Base-by-base conservation (phyloP, 1,140 invertebrate species). In the Eupristina koningsbergeri region DNA sequence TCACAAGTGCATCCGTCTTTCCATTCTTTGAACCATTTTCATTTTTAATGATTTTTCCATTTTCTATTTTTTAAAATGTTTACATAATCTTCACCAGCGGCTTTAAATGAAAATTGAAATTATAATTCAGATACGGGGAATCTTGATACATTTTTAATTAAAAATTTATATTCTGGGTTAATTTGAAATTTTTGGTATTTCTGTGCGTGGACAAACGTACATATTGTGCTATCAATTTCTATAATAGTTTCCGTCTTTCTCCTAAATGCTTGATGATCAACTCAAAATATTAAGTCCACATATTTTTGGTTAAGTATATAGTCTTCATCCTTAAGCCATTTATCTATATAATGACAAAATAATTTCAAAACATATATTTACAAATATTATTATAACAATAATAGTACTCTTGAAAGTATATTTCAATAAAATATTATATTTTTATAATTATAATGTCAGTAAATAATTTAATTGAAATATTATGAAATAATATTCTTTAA, bases 1-100 rank as follows among this genome's bases (percentile, higher is more conserved):
- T 81, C 53, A 81, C 64, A 47, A 64, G 64, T 41, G 53, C 58
- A 81, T 76, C 39, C 29, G 26, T 26, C 47, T 76, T 53, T 2
- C 11, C 77, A 13, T 71, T 17, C 29, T 58, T 22, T n/a, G 17
- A n/a, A 0, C 36, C 0, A 75, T 26, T 36, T 81, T 75, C 34
- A 41, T 61, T 58, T 81, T 81, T 69, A 67, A 22, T 39, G 11
- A 19, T 50, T 45, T 19, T 64, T 31, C 19, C 5, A 36, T 39
- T 36, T 11, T n/a, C 67, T 9, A 19, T 13, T 58, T 58, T 58
- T 26, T 3, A 3, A 3, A 5, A 58, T 26, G 2, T 26, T 26
- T 26, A 26, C 53, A 9, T 3, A 26, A 26, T 26, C 9, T 58
- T 58, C 53, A 22, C 13, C 7, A 26, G 2, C 1, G 22, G 22